A percentile compares a stretch with the other conserved stretches of the same genome.
These are phyloP conservation scores for Drosophila kanapiae DNA, from an alignment of 1,140 invertebrate genomes.

Conservation along the genomic window DNA sequence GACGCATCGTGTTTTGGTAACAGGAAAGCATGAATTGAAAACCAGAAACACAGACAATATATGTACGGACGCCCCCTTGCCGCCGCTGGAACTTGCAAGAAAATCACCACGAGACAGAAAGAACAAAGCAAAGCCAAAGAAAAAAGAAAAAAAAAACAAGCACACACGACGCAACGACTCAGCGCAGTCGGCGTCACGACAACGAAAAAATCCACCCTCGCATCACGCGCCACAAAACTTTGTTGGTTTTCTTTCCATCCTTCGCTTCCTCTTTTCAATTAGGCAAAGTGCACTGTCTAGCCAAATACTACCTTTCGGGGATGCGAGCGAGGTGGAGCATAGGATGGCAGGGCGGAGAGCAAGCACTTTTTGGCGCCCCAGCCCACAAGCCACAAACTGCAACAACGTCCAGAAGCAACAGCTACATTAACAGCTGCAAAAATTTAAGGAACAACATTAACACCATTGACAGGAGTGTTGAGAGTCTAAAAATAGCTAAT, in stretches of 20 bases:
- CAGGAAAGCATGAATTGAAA: conserved; percentile 83
- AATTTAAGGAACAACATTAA: conserved; percentile 1
- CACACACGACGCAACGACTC: conserved; percentile 32
- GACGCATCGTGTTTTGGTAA: conserved; percentile 85
- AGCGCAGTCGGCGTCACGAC: conserved; percentile 34
- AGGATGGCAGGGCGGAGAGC: background rate
- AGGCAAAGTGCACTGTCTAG: conserved; percentile 43
- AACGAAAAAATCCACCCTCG: conserved; percentile 54
- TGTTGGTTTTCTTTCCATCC: conserved; percentile 20
- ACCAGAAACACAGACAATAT: conserved; percentile 34
- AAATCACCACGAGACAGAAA: conserved; percentile 73
- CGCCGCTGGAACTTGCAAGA: conserved; percentile 62
- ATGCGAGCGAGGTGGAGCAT: background rate
- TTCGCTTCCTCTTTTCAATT: conserved; percentile 28
- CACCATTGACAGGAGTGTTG: conserved; percentile 12
- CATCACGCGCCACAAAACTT: conserved; percentile 15
- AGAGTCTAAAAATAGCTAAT: background rate
- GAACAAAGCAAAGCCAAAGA: conserved; percentile 68
- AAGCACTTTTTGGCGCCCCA: conserved; percentile 11
- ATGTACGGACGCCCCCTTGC: conserved; percentile 20
- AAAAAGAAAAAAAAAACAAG: conserved; percentile 17
- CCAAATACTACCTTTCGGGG: background rate
- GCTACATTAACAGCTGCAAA: background rate
- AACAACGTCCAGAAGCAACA: conserved; percentile 5
- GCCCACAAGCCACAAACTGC: conserved; percentile 17